Conservation (phyloP, 2,888 invertebrate genomes). For the Ischnura elegans region DNA sequence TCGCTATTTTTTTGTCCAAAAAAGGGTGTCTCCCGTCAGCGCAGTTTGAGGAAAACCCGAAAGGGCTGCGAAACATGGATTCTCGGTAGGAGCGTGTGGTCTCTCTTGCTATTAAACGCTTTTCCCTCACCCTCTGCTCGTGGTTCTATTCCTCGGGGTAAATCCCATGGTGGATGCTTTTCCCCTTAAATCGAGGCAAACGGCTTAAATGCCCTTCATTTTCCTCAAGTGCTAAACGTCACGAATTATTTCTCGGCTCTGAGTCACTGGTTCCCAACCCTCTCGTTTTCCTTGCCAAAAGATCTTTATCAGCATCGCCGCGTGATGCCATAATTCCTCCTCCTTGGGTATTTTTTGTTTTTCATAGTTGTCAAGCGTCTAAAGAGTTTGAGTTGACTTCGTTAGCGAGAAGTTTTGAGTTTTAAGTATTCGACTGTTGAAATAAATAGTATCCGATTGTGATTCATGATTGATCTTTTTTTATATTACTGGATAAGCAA, state of each 20-base stretch:
- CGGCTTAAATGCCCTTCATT: neutral
- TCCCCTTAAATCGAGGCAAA: neutral
- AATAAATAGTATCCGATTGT: too few species aligned
- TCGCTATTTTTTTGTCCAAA: neutral
- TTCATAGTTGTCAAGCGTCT: too few species aligned
- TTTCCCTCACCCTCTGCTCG: neutral
- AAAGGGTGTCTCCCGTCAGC: neutral
- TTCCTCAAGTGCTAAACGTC: neutral
- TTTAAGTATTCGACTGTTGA: too few species aligned
- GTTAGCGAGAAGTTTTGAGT: too few species aligned
- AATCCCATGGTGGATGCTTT: neutral
- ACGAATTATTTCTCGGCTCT: neutral
- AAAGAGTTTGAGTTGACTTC: too few species aligned
- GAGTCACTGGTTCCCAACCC: neutral
- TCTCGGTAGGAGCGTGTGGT: neutral
- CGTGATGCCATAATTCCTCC: too few species aligned
- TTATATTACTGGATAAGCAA: too few species aligned
- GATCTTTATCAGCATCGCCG: neutral
- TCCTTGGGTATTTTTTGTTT: too few species aligned
- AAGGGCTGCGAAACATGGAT: neutral
- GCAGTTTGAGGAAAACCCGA: neutral
- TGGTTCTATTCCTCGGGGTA: neutral
- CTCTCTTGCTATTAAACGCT: neutral
- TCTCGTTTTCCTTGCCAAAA: neutral
- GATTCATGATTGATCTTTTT: too few species aligned